These are phyloP conservation scores for Solenopsis invicta DNA, from an alignment of 1,140 invertebrate species.

Conservation along the genomic window DNA sequence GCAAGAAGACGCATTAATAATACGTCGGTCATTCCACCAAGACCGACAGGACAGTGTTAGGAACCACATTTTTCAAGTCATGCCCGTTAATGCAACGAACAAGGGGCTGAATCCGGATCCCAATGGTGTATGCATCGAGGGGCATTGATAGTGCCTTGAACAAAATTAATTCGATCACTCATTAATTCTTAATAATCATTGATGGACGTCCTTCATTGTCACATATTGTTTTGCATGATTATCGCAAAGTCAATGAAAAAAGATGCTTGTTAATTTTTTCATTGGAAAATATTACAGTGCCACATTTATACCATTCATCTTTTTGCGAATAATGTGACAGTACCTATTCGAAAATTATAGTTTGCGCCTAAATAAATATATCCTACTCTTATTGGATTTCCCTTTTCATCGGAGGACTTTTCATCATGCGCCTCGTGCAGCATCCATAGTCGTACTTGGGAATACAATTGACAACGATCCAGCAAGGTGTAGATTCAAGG, in stretches of 20 bases:
- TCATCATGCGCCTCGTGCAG: constrained; percentile 69
- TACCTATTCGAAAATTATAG: background rate
- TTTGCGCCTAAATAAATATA: background rate
- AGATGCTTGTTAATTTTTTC: background rate
- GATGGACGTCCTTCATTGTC: background rate
- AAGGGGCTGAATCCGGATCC: constrained; percentile 69
- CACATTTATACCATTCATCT: background rate
- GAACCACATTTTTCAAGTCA: constrained; percentile 85
- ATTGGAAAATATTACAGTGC: background rate
- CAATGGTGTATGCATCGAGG: constrained; percentile 78
- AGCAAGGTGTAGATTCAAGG: constrained; percentile 78
- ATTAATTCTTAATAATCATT: constrained; percentile 64
- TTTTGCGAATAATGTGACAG: background rate
- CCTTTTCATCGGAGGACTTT: background rate
- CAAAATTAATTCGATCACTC: constrained; percentile 67
- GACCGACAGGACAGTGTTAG: constrained; percentile 81
- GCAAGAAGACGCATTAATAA: constrained; percentile 82
- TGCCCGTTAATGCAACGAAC: constrained; percentile 84
- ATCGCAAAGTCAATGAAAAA: background rate
- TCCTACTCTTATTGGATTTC: background rate
- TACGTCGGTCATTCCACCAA: constrained; percentile 77
- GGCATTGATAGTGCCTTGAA: constrained; percentile 58
- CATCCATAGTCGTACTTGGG: constrained; percentile 77
- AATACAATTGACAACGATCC: constrained; percentile 79
- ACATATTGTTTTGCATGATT: background rate